These are phyloP conservation scores for Sycophila sp. DNA, from an alignment of 1,140 invertebrate species.

Conservation along the genomic window DNA sequence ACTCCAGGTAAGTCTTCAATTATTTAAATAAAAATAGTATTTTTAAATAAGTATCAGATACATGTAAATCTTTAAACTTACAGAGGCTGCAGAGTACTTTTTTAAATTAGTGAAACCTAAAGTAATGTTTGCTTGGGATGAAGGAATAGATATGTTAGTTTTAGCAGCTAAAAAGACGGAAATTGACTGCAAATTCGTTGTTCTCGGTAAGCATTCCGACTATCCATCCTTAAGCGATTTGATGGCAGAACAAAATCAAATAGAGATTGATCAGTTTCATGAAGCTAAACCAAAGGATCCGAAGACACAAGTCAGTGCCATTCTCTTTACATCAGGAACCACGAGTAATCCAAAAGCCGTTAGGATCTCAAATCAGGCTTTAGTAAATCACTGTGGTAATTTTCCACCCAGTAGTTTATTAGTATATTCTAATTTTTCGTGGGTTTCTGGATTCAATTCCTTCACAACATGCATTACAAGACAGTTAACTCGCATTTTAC, in stretches of 20 bases:
- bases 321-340: conserved; percentile 26
- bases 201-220: not conserved
- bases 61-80: not conserved
- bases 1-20: not conserved
- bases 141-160: not conserved
- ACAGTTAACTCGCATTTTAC: not conserved
- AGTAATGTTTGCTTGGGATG: conserved; percentile 27
- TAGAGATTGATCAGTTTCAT: conserved; percentile 7
- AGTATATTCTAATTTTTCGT: conserved; percentile 12
- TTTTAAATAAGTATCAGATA: not conserved
- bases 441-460: conserved; percentile 1
- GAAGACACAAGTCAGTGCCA: not conserved
- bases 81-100: not conserved
- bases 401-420: not conserved
- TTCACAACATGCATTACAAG: not conserved
- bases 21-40: not conserved
- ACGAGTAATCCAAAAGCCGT: conserved; percentile 11
- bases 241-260: not conserved
- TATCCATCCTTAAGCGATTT: conserved; percentile 14
- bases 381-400: not conserved
- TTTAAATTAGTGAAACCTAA: conserved; percentile 19
- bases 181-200: not conserved
- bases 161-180: not conserved
- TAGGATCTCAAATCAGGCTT: not conserved
- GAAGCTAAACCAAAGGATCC: not conserved